Conservation (phyloP, 2,797 vertebrate genomes). For the Hydrolagus colliei region DNA sequence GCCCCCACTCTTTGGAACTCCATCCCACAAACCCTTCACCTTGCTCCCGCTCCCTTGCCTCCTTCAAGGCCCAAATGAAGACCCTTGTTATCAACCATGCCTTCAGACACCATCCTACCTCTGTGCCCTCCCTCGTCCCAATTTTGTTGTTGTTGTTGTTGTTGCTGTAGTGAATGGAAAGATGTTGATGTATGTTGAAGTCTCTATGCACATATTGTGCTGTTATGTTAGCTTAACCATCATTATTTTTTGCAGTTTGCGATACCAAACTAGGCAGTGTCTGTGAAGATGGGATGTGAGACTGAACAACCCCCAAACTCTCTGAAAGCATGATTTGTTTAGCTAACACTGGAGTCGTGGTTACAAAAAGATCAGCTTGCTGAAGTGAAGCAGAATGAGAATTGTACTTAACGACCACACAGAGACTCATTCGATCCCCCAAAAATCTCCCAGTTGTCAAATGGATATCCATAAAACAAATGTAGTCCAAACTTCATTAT, state of each 20-base stretch:
- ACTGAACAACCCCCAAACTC: background rate
- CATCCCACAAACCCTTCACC: no score
- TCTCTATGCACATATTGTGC: background rate
- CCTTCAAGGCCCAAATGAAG: no score
- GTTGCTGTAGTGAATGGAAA: background rate
- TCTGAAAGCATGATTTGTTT: background rate
- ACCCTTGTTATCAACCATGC: no score
- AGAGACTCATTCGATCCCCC: background rate
- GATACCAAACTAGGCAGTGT: conserved; percentile 3
- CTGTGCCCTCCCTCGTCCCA: no score
- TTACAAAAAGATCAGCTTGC: background rate
- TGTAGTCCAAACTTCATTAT: background rate
- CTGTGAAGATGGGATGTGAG: no score
- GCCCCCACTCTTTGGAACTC: no score
- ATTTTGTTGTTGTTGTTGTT: no score
- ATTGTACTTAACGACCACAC: background rate
- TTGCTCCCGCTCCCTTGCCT: no score
- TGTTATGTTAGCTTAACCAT: background rate
- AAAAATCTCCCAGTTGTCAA: background rate
- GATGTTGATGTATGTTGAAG: background rate
- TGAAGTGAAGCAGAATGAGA: background rate
- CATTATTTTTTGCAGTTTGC: background rate
- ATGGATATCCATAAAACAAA: background rate
- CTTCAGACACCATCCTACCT: no score
- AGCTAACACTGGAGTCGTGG: background rate